Base-by-base conservation (phyloP, 2,113 vertebrate species). In the Phasianus colchicus region DNA sequence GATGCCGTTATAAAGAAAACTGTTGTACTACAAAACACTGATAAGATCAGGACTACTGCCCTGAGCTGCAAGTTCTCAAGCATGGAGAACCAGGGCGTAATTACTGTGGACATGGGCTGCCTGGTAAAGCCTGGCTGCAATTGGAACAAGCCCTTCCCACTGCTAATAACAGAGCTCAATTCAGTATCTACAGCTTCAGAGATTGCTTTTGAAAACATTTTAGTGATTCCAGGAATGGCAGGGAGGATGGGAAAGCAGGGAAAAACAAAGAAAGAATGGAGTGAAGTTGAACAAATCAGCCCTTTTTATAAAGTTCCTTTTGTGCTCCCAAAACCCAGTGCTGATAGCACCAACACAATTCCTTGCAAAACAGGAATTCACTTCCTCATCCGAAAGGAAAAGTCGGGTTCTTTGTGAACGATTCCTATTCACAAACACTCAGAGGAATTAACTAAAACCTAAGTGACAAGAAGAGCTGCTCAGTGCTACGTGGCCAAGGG, bases 31-130 rank as follows among this genome's bases (percentile, higher is more conserved):
- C 96, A 97, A 96, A 97, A 48, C 10, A 22, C 61, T 48, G 98
- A 97, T 98, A 98, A 98, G 96, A 98, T 98, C 97, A 93, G 94
- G 93, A 94, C 96, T 85, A 95, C 95, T 92, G 97, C 96, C 96
- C 86, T 90, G 90, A 96, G 93, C 96, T 96, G 95, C 90, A 94
- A 96, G 93, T 84, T 69, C 95, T 94, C 91, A 86, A 92, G 95
- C 95, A 81, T 2, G 9, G 80, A 84, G 83, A 93, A 76, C 50
- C 66, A 38, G 73, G 93, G 71, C 89, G 45, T 95, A 97, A 98
- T 98, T 96, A 98, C 91, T 66, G 96, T 84, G 27, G 77, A 72
- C 85, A 92, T 71, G 67, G 73, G 79, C 94, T 83, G 79, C 87
- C 90, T 88, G 88, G 92, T 81, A 96, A 93, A 94, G 88, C 94